Percentiles rank a stretch among this genome's conserved stretches.
phyloP scores from a whole-genome alignment of 53 echinoderm and acorn worm genomes.

The Antedon mediterranea region DNA sequence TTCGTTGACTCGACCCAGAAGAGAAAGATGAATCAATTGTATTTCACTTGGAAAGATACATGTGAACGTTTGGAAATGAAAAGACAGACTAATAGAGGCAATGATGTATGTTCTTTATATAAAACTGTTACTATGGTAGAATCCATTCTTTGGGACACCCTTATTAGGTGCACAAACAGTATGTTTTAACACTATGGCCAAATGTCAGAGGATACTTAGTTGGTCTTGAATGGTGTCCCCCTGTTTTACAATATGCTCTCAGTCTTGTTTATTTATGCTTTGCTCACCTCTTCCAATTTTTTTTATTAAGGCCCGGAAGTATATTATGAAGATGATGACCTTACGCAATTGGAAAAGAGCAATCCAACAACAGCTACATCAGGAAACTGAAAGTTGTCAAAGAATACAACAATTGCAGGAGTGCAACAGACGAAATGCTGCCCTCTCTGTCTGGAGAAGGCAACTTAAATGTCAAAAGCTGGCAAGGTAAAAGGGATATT shows the following conservation, averaged over 20 bases:
- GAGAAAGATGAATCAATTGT: neutral
- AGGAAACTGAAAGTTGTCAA: constrained; percentile 7
- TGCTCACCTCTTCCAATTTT: neutral
- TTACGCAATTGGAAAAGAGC: constrained; percentile 16
- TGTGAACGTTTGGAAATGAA: constrained; percentile 6
- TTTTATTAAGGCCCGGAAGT: constrained; percentile 16
- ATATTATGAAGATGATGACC: constrained; percentile 12
- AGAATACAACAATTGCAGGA: neutral
- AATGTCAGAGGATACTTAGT: too few relatives aligned
- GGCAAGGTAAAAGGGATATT: constrained; percentile 15
- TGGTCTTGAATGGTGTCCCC: too few relatives aligned
- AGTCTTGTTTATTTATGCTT: too few relatives aligned
- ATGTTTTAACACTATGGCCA: too few relatives aligned
- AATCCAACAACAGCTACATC: neutral
- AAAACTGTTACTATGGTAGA: too few relatives aligned
- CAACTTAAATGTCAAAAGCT: constrained; percentile 17
- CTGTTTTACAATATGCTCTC: too few relatives aligned
- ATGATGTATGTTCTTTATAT: constrained; percentile 10
- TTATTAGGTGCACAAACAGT: too few relatives aligned
- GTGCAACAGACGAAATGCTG: neutral
- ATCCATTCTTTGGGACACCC: too few relatives aligned
- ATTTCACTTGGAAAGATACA: constrained; percentile 12
- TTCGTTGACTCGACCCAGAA: constrained; percentile 1
- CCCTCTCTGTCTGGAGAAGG: constrained; percentile 16
- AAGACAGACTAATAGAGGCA: constrained; percentile 13